Base-by-base conservation (phyloP, 1,140 invertebrate genomes). In the Sarcophaga peregrina region DNA sequence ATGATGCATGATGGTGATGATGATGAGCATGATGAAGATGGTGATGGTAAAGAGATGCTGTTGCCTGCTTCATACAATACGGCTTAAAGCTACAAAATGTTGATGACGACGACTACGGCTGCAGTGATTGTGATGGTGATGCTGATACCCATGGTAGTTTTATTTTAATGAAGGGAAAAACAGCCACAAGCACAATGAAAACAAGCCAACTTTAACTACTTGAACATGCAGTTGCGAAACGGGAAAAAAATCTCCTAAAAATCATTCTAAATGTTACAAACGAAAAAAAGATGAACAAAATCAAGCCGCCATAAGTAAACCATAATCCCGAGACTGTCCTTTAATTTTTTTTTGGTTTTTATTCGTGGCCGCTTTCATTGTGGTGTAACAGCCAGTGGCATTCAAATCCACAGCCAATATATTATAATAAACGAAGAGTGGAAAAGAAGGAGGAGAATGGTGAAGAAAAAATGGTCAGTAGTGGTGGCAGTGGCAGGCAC, bases 91-190 rank as follows among this genome's bases (percentile, higher is more conserved):
- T n/a, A 72, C 20, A 25, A 25, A 72, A 11, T 25, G 37, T 72
- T 72, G 62, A 7, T 10, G 9, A 15, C 5, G 58, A 10, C 5
- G 58, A 62, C 5, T 4, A 62, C 20, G 58, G 15, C 58, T 15
- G 9, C 73, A 37, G 45, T 78, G 75, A 50, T 52, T 78, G 17
- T 52, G 75, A 52, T 78, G 75, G 47, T 78, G 75, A 48, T 76
- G 74, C 25, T 20, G 47, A 50, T 78, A 50, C 75, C 10, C 17
- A 78, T 50, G 75, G 75, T 78, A 52, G n/a, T 78, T 15, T 37
- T 78, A 78, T 78, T 78, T 78, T 78, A 78, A 78, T 78, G 75
- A 78, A 78, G 75, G 75, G 25, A 78, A 78, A 78, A 78, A 78
- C 47, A 78, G 75, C 75, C 75, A 78, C 48, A 48, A 78, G 75